These are phyloP conservation scores for Drosophila monieri DNA, from an alignment of 2,888 invertebrate species.

Conservation along the genomic window DNA sequence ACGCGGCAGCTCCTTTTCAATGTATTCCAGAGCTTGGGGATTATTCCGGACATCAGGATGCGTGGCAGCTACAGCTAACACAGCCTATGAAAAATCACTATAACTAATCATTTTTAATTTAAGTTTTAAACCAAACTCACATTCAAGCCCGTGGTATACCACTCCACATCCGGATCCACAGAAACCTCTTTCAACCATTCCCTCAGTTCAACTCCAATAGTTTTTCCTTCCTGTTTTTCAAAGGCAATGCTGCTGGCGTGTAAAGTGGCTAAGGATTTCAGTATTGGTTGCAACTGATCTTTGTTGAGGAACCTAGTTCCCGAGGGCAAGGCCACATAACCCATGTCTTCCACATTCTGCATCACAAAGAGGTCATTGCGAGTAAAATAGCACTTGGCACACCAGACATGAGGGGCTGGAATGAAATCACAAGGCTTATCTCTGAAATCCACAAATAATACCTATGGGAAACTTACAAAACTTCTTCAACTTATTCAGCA, in stretches of 20 bases:
- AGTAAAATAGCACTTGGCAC: constrained; percentile 80
- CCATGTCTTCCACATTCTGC: constrained; percentile 82
- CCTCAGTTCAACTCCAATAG: constrained; percentile 65
- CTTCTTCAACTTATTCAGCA: constrained; percentile 66
- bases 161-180: constrained; percentile 60
- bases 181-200: constrained; percentile 69
- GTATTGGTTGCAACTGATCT: constrained; percentile 76
- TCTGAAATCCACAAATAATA: background rate
- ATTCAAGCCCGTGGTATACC: constrained; percentile 74
- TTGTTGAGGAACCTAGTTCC: constrained; percentile 65
- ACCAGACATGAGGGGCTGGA: constrained; percentile 71
- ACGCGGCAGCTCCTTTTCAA: constrained; percentile 70
- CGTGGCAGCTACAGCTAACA: constrained; percentile 61
- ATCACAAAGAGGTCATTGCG: constrained; percentile 82
- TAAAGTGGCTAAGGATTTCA: constrained; percentile 81
- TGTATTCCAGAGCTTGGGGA: constrained; percentile 60
- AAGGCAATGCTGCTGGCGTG: constrained; percentile 83
- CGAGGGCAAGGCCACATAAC: constrained; percentile 59
- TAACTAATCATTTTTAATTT: background rate
- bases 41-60: constrained; percentile 57
- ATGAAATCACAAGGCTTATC: background rate
- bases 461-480: constrained; percentile 62
- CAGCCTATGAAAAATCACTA: constrained; percentile 44
- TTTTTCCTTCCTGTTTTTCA: constrained; percentile 72
- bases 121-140: constrained; percentile 36